These are phyloP conservation scores for Limnephilus rhombicus DNA, from an alignment of 2,888 invertebrate species.

Conservation along the genomic window DNA sequence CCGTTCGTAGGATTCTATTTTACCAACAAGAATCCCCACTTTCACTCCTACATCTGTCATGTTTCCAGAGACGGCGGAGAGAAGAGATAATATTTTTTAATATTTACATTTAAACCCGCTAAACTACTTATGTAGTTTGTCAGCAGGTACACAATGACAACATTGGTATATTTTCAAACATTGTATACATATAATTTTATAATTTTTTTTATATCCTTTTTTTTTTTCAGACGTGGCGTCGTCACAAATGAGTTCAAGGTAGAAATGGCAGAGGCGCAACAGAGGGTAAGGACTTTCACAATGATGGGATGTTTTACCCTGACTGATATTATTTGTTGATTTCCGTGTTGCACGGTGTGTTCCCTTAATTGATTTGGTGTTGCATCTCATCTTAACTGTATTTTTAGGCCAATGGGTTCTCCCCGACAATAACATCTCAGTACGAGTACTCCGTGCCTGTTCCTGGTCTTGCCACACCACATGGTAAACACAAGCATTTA, in stretches of 20 bases:
- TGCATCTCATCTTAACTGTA: neutral
- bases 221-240: slow-evolving; percentile 79
- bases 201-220: neutral
- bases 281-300: slow-evolving; percentile 39
- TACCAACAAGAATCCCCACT: too few species aligned
- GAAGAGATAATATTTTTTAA: too few species aligned
- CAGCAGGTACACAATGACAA: too few species aligned
- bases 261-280: slow-evolving; percentile 73
- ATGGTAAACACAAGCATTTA: slow-evolving; percentile 42
- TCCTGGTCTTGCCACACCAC: slow-evolving; percentile 33
- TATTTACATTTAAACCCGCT: too few species aligned
- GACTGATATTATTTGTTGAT: slow-evolving; percentile 16
- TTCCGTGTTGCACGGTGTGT: slow-evolving; percentile 19
- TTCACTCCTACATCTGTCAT: too few species aligned
- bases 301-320: slow-evolving; percentile 10
- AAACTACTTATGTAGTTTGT: too few species aligned
- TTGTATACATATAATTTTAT: too few species aligned
- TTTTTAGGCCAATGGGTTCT: slow-evolving; percentile 38
- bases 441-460: slow-evolving; percentile 34
- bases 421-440: slow-evolving; percentile 49
- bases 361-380: neutral
- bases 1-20: too few species aligned
- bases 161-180: too few species aligned
- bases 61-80: too few species aligned
- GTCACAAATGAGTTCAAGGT: slow-evolving; percentile 84